Conservation (phyloP, 2,888 invertebrate genomes). For the Leptopilina syphax region DNA sequence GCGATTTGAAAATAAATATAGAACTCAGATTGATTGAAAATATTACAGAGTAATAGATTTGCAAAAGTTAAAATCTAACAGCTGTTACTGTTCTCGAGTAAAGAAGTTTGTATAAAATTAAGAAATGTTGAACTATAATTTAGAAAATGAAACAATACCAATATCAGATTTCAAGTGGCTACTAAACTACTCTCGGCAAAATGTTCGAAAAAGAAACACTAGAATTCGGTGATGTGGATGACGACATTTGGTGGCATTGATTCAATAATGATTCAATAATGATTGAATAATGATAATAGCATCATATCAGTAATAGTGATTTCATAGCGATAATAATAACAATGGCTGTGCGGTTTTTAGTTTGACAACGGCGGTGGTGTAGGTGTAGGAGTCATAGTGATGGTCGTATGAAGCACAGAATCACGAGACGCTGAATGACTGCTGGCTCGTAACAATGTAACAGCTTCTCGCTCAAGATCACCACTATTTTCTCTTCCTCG, state of each 20-base stretch:
- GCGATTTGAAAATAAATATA: too few relatives aligned
- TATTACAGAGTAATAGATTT: too few relatives aligned
- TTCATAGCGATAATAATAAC: constrained; percentile 61
- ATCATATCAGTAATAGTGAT: constrained; percentile 62
- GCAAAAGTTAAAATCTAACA: too few relatives aligned
- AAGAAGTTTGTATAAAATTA: too few relatives aligned
- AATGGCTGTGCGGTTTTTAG: constrained; percentile 60
- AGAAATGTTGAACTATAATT: too few relatives aligned
- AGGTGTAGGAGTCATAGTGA: constrained; percentile 70
- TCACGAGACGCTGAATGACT: constrained; percentile 82
- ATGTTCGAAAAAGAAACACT: neutral
- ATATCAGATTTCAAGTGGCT: neutral
- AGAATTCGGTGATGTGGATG: constrained; percentile 4
- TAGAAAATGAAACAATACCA: too few relatives aligned
- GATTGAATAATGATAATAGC: constrained; percentile 53
- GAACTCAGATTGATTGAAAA: too few relatives aligned
- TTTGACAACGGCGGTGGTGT: constrained; percentile 71
- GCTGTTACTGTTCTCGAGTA: too few relatives aligned
- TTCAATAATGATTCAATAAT: constrained; percentile 53
- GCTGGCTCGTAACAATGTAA: constrained; percentile 81
- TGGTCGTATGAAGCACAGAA: constrained; percentile 79
- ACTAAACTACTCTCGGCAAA: constrained; percentile 32
- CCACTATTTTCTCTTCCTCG: constrained; percentile 51
- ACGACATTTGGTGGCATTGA: constrained; percentile 49
- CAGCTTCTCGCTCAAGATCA: constrained; percentile 78